These are phyloP conservation scores for Scaptomyza graminum DNA, from an alignment of 1,140 invertebrate species.

Conservation along the genomic window DNA sequence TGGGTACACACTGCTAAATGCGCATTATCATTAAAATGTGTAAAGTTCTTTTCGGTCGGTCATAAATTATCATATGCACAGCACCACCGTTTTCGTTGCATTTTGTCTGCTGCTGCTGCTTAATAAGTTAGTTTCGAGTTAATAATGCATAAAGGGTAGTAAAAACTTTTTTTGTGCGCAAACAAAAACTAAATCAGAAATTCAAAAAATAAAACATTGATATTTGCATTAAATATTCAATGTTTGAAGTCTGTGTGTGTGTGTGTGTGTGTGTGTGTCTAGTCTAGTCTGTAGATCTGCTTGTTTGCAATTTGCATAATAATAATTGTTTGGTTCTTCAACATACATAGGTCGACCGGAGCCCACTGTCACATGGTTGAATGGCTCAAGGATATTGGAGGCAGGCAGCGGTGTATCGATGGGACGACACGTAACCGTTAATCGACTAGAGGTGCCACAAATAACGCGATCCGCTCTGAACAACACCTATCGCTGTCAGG, in stretches of 20 bases:
- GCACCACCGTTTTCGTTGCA: conserved; percentile 30
- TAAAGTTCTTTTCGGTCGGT: conserved; percentile 69
- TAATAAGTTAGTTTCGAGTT: conserved; percentile 62
- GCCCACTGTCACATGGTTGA: conserved; percentile 91
- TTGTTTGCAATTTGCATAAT: conserved; percentile 30
- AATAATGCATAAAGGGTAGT: conserved; percentile 63
- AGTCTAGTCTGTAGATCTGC: neutral
- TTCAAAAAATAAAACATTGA: conserved; percentile 44
- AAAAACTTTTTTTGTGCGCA: conserved; percentile 46
- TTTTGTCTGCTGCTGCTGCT: conserved; percentile 6
- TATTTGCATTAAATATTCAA: conserved; percentile 65
- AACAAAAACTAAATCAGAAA: conserved; percentile 24
- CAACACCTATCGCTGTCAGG: conserved; percentile 93
- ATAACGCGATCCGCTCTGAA: conserved; percentile 91
- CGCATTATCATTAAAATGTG: conserved; percentile 82
- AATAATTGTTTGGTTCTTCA: conserved; percentile 27
- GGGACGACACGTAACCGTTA: conserved; percentile 90
- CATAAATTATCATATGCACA: conserved; percentile 73
- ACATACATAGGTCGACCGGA: conserved; percentile 89
- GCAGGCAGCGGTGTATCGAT: conserved; percentile 86
- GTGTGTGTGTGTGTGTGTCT: neutral
- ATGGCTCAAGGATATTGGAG: conserved; percentile 86
- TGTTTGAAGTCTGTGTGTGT: conserved; percentile 10
- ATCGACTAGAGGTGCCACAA: conserved; percentile 89
- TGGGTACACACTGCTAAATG: conserved; percentile 81